Evolutionary conservation across 2,113 vertebrate genomes (phyloP), one percentile per base, ranked within the genome.

Genomic region (Callospermophilus lateralis): DNA sequence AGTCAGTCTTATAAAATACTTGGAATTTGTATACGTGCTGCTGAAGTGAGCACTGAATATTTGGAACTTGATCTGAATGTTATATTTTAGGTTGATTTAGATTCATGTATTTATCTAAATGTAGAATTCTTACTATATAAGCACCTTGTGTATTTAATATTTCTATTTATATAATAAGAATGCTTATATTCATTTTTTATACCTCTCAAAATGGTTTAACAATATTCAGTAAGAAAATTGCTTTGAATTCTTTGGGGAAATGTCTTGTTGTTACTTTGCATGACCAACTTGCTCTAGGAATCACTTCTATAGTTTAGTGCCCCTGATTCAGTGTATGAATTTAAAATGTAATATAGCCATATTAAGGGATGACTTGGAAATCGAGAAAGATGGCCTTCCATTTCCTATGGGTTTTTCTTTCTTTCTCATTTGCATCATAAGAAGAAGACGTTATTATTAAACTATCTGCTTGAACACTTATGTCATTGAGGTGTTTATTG

Each of bases 191-290:
- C 8, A 92, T 87, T 92, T 83, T 30, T n/a, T 51, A 12, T 34
- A 51, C 93, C 9, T 79, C 28, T 95, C 65, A 84, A 92, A 89
- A 86, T 53, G 58, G 15, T 37, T 96, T 68, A 86, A 68, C 80
- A 90, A 94, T 24, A 77, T 65, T 83, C 15, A 65, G 42, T 84
- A 48, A 76, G 84, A 96, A 78, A 89, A 77, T 8, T 92, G 30
- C 8, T 95, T 79, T 89, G 84, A 80, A 63, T 93, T 78, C 48
- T 97, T 85, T 92, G 13, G n/a, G 83, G 7, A 92, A 95, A 90
- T 68, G 37, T 42, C 22, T 68, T 84, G 9, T 77, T 22, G 74
- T 91, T 88, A 77, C 30, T 86, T 86, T 94, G 17, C 67, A 12
- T 70, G 10, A 65, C 4, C 65, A 95, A 28, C 20, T 92, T 90